Evolutionary conservation across 2,797 vertebrate genomes (phyloP).

Genomic region (Orestias chungarensis): DNA sequence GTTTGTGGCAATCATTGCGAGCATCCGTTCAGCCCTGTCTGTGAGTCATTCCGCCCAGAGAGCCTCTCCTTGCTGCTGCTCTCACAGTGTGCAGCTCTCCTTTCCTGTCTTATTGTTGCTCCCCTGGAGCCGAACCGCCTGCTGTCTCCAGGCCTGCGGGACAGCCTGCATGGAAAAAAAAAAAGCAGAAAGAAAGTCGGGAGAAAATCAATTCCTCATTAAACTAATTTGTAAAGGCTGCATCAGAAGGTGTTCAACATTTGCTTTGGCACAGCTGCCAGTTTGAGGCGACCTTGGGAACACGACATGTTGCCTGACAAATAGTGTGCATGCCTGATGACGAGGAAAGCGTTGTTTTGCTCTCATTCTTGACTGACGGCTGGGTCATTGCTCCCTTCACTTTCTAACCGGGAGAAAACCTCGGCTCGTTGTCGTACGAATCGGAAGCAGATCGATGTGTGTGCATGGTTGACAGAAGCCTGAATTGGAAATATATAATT

Average conservation of each 20-base stretch:
- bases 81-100: conserved; percentile 45
- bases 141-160: conserved; percentile 68
- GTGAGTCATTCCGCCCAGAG: conserved; percentile 61
- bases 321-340: conserved; percentile 39
- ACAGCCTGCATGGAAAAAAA: conserved; percentile 55
- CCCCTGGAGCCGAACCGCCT: conserved; percentile 68
- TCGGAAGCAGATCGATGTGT: conserved; percentile 60
- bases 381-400: conserved; percentile 56
- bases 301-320: conserved; percentile 52
- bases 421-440: conserved; percentile 26
- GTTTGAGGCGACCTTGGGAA: conserved; percentile 73
- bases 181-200: conserved; percentile 24
- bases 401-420: conserved; percentile 48
- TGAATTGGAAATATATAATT: conserved; percentile 24
- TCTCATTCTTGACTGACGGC: conserved; percentile 70
- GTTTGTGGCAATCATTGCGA: conserved; percentile 46
- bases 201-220: conserved; percentile 81
- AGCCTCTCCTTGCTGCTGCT: conserved; percentile 59
- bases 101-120: conserved; percentile 68
- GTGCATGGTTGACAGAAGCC: background rate
- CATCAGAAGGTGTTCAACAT: conserved; percentile 79
- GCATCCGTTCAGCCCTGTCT: conserved; percentile 51
- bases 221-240: conserved; percentile 81
- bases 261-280: conserved; percentile 72
- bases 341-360: conserved; percentile 64